Base-by-base conservation (phyloP, 2,888 invertebrate species). In the Carabus problematicus region DNA sequence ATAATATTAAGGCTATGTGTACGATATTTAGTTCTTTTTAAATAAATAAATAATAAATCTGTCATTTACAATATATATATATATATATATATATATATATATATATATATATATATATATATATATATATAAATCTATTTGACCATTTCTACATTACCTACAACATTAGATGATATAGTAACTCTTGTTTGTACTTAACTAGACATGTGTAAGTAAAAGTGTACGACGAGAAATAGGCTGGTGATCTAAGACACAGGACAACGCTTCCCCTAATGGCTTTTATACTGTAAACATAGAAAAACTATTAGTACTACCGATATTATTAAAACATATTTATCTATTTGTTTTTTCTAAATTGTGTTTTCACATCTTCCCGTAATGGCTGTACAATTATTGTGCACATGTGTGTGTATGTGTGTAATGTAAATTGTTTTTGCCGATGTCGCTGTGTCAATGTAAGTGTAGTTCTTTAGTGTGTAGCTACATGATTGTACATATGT, bases 271-370 rank as follows among this genome's bases (percentile, higher is more conserved):
- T 64, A 64, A 56, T 64, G 64, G 55, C 42, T 41, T 54, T 55
- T 52, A 55, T 55, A 45, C 19, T 64, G 66, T 66, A 49, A 66
- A 66, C 66, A 66, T 29, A 66, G 66, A 66, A 66, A 66, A 66
- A 59, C 66, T 66, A 66, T 66, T 66, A 66, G 66, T 59, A 59
- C 41, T 41, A 47, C 45, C 40, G 45, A 16, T 66, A 52, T 66
- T 66, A 66, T 66, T 66, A 66, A 66, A 66, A 66, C 41, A 66
- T 66, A 66, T 66, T 66, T 66, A 59, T 66, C 66, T 55, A 47
- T 66, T 66, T 39, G 2, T 66, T 66, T 18, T 39, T 47, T 66
- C 39, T 49, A 58, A 66, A 66, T 66, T 66, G 59, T 66, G 59
- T 66, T 66, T 66, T 49, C 43, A 59, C 66, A 66, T 66, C 64